These are phyloP conservation scores for Troides oblongomaculatus DNA, from an alignment of 2,888 invertebrate genomes.

Conservation along the genomic window DNA sequence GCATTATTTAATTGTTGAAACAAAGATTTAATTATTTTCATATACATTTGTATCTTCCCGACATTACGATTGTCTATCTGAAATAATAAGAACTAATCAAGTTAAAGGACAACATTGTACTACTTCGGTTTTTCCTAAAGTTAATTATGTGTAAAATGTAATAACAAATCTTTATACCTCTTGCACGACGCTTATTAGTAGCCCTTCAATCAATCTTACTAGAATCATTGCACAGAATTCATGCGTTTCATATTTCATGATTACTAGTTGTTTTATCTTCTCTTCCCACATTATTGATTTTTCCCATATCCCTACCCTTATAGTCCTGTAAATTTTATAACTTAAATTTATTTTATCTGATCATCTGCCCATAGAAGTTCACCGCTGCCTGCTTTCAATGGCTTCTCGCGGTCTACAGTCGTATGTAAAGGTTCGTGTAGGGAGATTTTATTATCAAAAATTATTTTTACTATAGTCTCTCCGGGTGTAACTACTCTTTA, in stretches of 20 bases:
- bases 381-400: no score
- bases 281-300: constrained; percentile 76
- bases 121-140: no score
- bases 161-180: constrained; percentile 50
- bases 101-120: not conserved
- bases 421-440: no score
- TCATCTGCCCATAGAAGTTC: no score
- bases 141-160: no score
- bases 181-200: constrained; percentile 73
- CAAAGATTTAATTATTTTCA: constrained; percentile 45
- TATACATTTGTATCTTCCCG: constrained; percentile 46
- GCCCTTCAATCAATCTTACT: constrained; percentile 78
- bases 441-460: no score
- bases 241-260: constrained; percentile 43
- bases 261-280: constrained; percentile 54
- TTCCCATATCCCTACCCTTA: constrained; percentile 80
- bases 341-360: not conserved
- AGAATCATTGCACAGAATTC: constrained; percentile 66
- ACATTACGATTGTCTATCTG: constrained; percentile 57
- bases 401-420: no score
- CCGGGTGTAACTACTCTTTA: no score
- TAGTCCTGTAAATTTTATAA: constrained; percentile 58
- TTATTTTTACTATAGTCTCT: no score
- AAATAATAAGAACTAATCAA: not conserved
- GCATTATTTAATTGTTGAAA: constrained; percentile 44